Evolutionary conservation across 2,797 vertebrate genomes (phyloP).

Genomic region (Tauraco hartlaubi): DNA sequence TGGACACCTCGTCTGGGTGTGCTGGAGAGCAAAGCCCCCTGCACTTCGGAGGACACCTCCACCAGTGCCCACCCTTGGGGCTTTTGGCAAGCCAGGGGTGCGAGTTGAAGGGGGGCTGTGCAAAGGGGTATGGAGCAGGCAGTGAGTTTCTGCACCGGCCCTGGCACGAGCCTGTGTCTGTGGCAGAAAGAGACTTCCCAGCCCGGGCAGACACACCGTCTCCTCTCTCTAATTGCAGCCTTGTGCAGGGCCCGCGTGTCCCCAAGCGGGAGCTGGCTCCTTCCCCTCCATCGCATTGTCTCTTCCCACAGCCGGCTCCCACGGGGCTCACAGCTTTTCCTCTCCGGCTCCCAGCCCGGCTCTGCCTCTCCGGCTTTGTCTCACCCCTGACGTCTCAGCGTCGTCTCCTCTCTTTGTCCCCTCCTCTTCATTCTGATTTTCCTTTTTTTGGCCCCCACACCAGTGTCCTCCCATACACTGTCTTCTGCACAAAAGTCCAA

Average conservation of each 20-base stretch:
- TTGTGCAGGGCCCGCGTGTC: neutral
- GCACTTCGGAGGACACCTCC: neutral
- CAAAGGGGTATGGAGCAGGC: neutral
- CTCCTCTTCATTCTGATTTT: neutral
- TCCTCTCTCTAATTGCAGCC: constrained; percentile 57
- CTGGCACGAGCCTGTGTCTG: rapidly evolving
- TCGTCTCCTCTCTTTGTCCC: neutral
- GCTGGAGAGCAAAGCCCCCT: neutral
- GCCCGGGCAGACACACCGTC: neutral
- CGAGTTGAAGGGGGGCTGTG: rapidly evolving
- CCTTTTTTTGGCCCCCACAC: neutral
- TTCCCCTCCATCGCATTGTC: constrained; percentile 21
- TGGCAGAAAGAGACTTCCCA: neutral
- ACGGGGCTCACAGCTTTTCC: neutral
- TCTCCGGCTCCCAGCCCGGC: neutral
- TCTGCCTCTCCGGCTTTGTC: neutral
- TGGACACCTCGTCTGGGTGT: rapidly evolving
- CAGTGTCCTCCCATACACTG: rapidly evolving
- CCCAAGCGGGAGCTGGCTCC: constrained; percentile 15
- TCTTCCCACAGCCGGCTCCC: constrained; percentile 33
- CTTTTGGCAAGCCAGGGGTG: neutral
- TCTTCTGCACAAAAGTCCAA: neutral
- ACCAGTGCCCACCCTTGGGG: rapidly evolving
- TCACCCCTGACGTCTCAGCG: rapidly evolving
- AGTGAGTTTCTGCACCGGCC: neutral